phyloP scores from a whole-genome alignment of 2,113 vertebrate species.

The Meriones unguiculatus region DNA sequence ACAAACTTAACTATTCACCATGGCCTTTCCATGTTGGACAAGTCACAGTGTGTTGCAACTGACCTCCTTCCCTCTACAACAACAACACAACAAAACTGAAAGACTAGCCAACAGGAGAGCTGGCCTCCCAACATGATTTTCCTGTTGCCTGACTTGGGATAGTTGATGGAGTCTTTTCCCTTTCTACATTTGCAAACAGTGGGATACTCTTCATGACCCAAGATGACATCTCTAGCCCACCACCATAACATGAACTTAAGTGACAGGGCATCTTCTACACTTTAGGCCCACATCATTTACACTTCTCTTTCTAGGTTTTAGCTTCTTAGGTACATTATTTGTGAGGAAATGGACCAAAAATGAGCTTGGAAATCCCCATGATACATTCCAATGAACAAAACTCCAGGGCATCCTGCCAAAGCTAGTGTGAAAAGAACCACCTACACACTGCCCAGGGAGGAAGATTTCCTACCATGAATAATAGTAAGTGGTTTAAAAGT shows the following conservation, averaged over 20 bases:
- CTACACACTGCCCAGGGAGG: neutral
- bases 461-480: neutral
- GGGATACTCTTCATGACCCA: neutral
- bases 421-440: neutral
- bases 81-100: neutral
- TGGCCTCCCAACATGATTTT: neutral
- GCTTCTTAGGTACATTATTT: neutral
- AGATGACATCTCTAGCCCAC: neutral
- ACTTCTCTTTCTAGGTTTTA: neutral
- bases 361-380: slow-evolving; percentile 12
- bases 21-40: neutral
- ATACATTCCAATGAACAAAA: neutral
- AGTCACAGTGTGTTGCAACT: neutral
- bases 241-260: neutral
- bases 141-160: neutral
- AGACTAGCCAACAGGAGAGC: neutral
- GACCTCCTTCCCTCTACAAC: too few species aligned
- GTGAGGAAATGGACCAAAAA: neutral
- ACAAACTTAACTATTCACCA: neutral
- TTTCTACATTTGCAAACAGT: neutral
- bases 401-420: neutral
- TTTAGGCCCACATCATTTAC: neutral
- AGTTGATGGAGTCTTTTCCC: neutral
- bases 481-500: neutral
- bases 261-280: neutral